Percentiles rank a stretch among this genome's conserved stretches.
Conservation (phyloP, 2,797 vertebrate species). For the Crenuchus spilurus region DNA sequence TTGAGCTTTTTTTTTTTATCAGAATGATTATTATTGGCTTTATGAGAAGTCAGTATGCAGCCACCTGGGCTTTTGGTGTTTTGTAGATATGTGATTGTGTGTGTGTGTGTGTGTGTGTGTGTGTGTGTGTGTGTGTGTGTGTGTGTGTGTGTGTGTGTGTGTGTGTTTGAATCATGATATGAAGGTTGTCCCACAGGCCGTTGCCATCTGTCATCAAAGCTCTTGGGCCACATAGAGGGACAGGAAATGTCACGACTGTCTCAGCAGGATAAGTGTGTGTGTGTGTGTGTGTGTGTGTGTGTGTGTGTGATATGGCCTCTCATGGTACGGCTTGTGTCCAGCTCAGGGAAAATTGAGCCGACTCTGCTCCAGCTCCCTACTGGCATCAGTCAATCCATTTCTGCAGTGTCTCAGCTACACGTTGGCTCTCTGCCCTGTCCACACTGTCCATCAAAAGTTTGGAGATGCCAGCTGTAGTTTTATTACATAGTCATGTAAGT, state of each 20-base stretch:
- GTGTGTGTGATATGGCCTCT: neutral
- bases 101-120: conserved; percentile 26
- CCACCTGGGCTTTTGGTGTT: neutral
- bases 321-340: conserved; percentile 1
- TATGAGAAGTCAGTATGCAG: neutral
- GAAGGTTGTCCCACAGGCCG: conserved; percentile 40
- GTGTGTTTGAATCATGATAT: conserved; percentile 33
- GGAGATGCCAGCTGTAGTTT: no score
- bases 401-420: neutral
- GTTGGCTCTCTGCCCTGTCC: neutral
- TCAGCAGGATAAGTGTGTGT: conserved; percentile 9
- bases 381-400: neutral
- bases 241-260: conserved; percentile 53
- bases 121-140: conserved; percentile 25
- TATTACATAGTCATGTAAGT: no score
- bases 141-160: conserved; percentile 32
- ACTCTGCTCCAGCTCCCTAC: neutral
- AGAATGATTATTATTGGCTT: neutral
- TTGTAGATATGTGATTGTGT: conserved; percentile 9
- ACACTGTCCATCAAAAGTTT: neutral
- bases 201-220: conserved; percentile 52
- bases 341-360: conserved; percentile 6
- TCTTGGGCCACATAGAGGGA: conserved; percentile 40
- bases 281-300: conserved; percentile 25
- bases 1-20: neutral